Base-by-base conservation (phyloP, 2,113 vertebrate genomes). In the Hippocampus guttulatus region DNA sequence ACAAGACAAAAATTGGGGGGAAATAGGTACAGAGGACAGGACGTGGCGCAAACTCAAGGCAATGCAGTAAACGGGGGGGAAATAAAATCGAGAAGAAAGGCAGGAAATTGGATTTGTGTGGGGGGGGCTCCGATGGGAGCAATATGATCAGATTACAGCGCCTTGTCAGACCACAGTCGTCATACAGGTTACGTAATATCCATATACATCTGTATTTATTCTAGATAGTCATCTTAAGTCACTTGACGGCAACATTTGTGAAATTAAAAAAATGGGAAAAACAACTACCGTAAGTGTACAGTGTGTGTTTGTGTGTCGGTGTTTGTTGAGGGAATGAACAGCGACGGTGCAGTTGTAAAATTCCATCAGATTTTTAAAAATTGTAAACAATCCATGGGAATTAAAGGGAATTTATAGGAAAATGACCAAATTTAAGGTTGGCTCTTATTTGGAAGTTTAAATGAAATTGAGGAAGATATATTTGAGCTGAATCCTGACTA, bases 101-200 rank as follows among this genome's bases (percentile, higher is more conserved):
- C n/a, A 63, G 15, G 16, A 64, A 64, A 40, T 20, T 41, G 38
- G 15, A 9, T 18, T 1, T 10, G 61, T 12, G 38, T 9, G 6
- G n/a, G 69, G 73, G 77, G 47, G n/a, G 84, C 91, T 92, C 91
- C 84, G 77, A 92, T 87, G 83, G 90, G 91, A 93, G 89, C 90
- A 41, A 91, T 84, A 90, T 83, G 60, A 58, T 69, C 81, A 67
- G 80, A 91, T 90, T 85, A 90, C 90, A 86, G 76, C 90, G 86
- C 89, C 89, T 81, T 79, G 71, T 92, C 91, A 90, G 91, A 92
- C 86, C 81, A 62, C 25, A 73, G 91, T 90, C 91, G 86, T 93
- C 91, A 92, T 92, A 82, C 82, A 88, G 90, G 91, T 87, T 84
- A 77, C 63, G 76, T 87, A 84, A 90, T 85, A 77, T 84, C 75